phyloP scores from a whole-genome alignment of 2,113 vertebrate species.

The Rhea americana region DNA sequence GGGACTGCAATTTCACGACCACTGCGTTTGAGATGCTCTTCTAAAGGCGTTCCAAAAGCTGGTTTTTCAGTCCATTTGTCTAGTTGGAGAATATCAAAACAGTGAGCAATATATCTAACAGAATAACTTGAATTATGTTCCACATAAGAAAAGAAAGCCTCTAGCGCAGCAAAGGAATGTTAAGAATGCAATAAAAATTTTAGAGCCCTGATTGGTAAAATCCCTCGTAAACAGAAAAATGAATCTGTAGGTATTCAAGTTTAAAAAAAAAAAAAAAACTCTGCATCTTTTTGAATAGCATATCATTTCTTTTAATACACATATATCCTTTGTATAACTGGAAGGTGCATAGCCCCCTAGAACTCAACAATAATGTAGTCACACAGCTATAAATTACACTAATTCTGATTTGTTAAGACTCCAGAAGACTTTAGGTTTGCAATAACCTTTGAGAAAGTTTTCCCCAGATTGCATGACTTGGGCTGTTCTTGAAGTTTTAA shows the following conservation, averaged over 20 bases:
- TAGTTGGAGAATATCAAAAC: constrained; percentile 70
- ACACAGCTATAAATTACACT: not conserved
- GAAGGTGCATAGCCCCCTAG: accelerated
- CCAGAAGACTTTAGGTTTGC: not conserved
- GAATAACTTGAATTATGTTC: not conserved
- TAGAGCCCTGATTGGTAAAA: constrained; percentile 4
- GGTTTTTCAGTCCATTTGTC: constrained; percentile 98
- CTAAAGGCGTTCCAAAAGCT: constrained; percentile 91
- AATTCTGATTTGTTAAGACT: not conserved
- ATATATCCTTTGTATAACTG: accelerated
- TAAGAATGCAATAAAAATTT: not conserved
- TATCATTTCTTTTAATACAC: not conserved
- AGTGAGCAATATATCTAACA: constrained; percentile 23
- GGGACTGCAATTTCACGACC: constrained; percentile 92
- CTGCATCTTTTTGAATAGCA: not conserved
- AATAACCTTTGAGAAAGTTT: not conserved
- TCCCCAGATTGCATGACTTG: not conserved
- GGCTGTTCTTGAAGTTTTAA: not conserved
- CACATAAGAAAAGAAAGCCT: not conserved
- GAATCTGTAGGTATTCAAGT: not conserved
- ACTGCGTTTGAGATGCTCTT: constrained; percentile 95
- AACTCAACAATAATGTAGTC: not conserved
- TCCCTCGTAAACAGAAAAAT: not conserved
- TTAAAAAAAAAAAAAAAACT: not conserved
- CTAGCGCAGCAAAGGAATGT: not conserved